Base-by-base conservation (phyloP, 1,140 invertebrate species). In the Camponotus vicinus region DNA sequence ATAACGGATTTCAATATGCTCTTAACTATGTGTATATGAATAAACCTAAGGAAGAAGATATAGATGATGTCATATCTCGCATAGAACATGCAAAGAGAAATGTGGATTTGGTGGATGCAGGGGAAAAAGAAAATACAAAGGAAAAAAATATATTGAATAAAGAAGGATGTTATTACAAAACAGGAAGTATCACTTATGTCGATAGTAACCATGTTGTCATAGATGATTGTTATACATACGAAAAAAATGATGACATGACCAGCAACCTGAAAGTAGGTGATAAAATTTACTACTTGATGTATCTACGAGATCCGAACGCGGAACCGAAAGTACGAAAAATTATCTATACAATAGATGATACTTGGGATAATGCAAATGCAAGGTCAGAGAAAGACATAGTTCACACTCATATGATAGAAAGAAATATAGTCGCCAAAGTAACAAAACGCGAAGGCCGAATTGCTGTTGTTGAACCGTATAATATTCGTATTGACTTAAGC, bases 361-460 rank as follows among this genome's bases (percentile, higher is more conserved):
- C 73, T 3, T 94, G 93, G 93, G 91, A 93, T 37, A 18, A 89
- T 61, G 49, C 79, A 40, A 34, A 83, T 21, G 18, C n/a, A 4
- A 63, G 37, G 21, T 27, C 15, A 61, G 63, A 85, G 15, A 5
- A 49, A 40, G 4, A 21, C 21, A 21, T 52, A 52, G 88, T 63
- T 27, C 71, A 71, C 91, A 95, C 52, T 93, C 95, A 2, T 93
- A 11, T 27, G 37, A 75, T 95, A 73, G 92, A 94, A 63, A 95
- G 95, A 87, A 94, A 93, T 40, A 91, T 96, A 37, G 88, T 96
- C 27, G 96, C 95, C 0, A 94, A 96, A 91, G 96, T 97, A 27
- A 92, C 90, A 6, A 89, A 91, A 64, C 95, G 96, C 55, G 86
- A 95, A 7, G 94, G 95, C 3, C 93, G 96, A 66, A 85, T 93